Evolutionary conservation across 2,797 vertebrate genomes (phyloP), one percentile per base, ranked within the genome.

Genomic region (Notoglanidium macrostoma): DNA sequence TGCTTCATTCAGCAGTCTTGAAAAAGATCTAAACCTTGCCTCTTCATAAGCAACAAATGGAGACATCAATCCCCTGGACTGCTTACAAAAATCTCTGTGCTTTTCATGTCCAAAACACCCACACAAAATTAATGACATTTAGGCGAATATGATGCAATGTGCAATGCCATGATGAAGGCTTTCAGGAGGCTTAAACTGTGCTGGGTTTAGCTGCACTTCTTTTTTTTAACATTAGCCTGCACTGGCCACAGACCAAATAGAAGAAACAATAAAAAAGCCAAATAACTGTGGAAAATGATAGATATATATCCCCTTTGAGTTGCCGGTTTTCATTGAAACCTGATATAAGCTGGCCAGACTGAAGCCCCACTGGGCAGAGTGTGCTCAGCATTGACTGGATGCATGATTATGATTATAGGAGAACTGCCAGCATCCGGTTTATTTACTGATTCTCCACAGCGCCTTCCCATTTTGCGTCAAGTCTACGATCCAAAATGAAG

Each of bases 1-100:
- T 95, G 94, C 90, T 93, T 91, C 93, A 94, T 94, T 92, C 90
- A 90, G 87, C 57, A 35, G 72, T 85, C 49, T 91, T 94, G 92
- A 95, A 95, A 87, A 95, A 95, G 93, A 91, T 91, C 92, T 91
- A 89, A 93, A 93, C 94, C 92, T 94, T 90, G 90, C 88, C 90
- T 74, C 89, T 90, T 92, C 90, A 94, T 95, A 57, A 86, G 83
- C 84, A 93, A 94, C 93, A 93, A 90, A 95, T 93, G 86, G 92
- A 92, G 91, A 92, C 92, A 94, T 95, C 92, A 94, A 93, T 93
- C 87, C 70, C 78, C 67, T 67, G 72, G 82, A 86, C 81, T 85
- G 79, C 86, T 86, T 86, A 90, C 83, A 79, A 73, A 86, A 87
- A 81, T 80, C 83, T 85, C 82, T 88, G 83, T 83, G 85, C 40